Evolutionary conservation across 2,888 invertebrate species (phyloP).

Genomic region (Rhamnusium bicolor): DNA sequence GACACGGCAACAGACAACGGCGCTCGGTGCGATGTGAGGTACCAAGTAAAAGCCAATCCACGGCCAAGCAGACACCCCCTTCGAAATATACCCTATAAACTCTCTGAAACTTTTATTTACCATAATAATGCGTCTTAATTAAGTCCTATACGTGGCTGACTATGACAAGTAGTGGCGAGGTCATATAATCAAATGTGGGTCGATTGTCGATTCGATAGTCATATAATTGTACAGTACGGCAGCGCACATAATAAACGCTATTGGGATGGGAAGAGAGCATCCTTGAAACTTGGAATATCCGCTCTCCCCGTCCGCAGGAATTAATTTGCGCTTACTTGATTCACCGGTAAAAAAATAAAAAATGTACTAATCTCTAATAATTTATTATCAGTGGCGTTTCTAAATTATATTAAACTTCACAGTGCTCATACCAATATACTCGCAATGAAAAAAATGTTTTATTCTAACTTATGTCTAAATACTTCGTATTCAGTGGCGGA

Average conservation of each 20-base stretch:
- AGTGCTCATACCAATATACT: too few species aligned
- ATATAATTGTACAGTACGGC: too few species aligned
- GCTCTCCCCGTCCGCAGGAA: slow-evolving; percentile 58
- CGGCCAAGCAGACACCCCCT: slow-evolving; percentile 14
- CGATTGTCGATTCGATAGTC: too few species aligned
- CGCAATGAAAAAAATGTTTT: too few species aligned
- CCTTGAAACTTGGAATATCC: slow-evolving; percentile 65
- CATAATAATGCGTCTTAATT: not conserved
- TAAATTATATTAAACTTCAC: not conserved
- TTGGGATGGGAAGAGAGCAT: slow-evolving; percentile 60
- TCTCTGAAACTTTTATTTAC: not conserved
- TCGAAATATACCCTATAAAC: not conserved
- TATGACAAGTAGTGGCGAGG: slow-evolving; percentile 42
- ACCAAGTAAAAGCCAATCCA: slow-evolving; percentile 12
- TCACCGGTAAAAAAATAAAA: slow-evolving; percentile 55
- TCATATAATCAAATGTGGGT: slow-evolving; percentile 67
- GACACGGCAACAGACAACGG: slow-evolving; percentile 64
- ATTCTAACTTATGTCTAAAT: too few species aligned
- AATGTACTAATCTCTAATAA: not conserved
- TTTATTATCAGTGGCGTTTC: not conserved
- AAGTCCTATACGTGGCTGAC: slow-evolving; percentile 31
- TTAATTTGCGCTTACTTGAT: slow-evolving; percentile 58
- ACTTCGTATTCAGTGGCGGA: too few species aligned
- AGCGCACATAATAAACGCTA: slow-evolving; percentile 53
- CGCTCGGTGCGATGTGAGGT: slow-evolving; percentile 39